Percentiles rank a stretch among this genome's conserved stretches.
Evolutionary conservation across 2,888 invertebrate species (phyloP).

Genomic region (Synanthedon vespiformis): DNA sequence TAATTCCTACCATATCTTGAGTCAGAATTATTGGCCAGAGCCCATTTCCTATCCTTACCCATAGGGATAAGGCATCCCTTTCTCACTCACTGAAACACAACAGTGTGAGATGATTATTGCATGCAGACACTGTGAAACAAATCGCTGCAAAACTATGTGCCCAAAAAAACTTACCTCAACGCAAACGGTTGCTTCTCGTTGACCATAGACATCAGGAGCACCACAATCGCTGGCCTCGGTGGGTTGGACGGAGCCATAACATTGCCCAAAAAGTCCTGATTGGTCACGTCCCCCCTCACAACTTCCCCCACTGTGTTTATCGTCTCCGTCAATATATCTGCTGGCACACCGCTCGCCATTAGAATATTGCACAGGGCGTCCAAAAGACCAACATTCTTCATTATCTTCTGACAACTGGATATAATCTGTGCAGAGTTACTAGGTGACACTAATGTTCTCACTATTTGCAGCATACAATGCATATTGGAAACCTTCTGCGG

Average conservation of each 20-base stretch:
- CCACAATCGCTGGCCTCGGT: slow-evolving; percentile 93
- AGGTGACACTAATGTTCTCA: slow-evolving; percentile 93
- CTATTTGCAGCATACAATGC: slow-evolving; percentile 90
- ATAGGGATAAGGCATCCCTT: too few species aligned
- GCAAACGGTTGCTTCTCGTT: slow-evolving; percentile 96
- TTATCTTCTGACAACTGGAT: slow-evolving; percentile 86
- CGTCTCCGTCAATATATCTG: slow-evolving; percentile 95
- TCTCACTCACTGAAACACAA: too few species aligned
- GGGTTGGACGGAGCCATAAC: slow-evolving; percentile 94
- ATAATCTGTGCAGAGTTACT: slow-evolving; percentile 89
- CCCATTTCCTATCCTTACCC: too few species aligned
- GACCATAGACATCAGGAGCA: slow-evolving; percentile 97
- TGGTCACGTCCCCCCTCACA: slow-evolving; percentile 88
- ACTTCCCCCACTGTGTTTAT: slow-evolving; percentile 96
- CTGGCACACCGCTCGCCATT: slow-evolving; percentile 96
- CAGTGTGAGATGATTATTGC: too few species aligned
- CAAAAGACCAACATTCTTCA: slow-evolving; percentile 81
- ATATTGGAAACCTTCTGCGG: slow-evolving; percentile 96
- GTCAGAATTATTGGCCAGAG: too few species aligned
- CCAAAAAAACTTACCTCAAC: slow-evolving; percentile 38
- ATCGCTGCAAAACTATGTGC: too few species aligned
- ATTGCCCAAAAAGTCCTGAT: slow-evolving; percentile 91
- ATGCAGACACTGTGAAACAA: too few species aligned
- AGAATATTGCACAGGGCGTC: slow-evolving; percentile 83
- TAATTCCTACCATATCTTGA: too few species aligned